Evolutionary conservation across 2,113 vertebrate species (phyloP), one percentile per base, ranked within the genome.

Genomic region (Coracopsis vasa): DNA sequence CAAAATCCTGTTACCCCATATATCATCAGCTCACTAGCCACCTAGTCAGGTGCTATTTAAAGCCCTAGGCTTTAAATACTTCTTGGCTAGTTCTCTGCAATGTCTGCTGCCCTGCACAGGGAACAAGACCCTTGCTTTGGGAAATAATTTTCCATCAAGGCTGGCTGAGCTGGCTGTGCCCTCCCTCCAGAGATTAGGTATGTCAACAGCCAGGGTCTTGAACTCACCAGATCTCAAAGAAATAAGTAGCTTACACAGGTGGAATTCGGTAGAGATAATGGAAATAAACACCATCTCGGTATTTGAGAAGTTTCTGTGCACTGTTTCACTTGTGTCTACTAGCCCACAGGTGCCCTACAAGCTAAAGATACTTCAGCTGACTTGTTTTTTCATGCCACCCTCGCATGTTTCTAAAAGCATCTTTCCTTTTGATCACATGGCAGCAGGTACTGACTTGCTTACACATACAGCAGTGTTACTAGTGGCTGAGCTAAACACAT

Each of bases 361-460:
- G 60, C 79, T 51, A 58, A 54, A 61, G 79, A 70, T 83, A 71
- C 72, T 94, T 86, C 80, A 86, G 83, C 65, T 87, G 77, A 94
- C 77, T 92, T 54, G 83, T 78, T 88, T 81, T 84, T 80, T 92
- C 83, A 72, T 21, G 48, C 88, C 91, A 93, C 83, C 86, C 77
- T 95, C 17, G 0, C 90, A 71, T n/a, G 78, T 72, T 94, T 92
- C 91, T 92, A 89, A 95, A 96, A 95, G 56, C 82, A 81, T 80
- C 86, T 84, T 70, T 79, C 41, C 51, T 86, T 88, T 67, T 82
- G 88, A 64, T 91, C 86, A 92, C 92, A 27, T 85, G 95, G 86
- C 73, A 96, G 91, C 88, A 96, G 88, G 90, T 88, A 84, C 69
- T 35, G 47, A 54, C 92, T 92, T 73, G 75, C 92, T 93, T 74